These are phyloP conservation scores for Papilio aristodemus DNA, from an alignment of 1,140 invertebrate species.

Conservation along the genomic window DNA sequence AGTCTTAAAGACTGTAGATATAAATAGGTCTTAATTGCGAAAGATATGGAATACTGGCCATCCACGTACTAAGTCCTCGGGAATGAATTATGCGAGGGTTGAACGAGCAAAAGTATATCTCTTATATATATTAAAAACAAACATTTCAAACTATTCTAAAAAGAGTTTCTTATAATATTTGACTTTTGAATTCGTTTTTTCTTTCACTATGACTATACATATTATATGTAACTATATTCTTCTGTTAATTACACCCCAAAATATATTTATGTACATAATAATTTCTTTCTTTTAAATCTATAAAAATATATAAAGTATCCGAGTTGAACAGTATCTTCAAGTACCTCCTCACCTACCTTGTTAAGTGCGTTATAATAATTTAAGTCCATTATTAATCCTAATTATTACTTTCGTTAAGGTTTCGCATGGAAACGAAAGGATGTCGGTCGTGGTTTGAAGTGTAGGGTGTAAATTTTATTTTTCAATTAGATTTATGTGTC, in stretches of 20 bases:
- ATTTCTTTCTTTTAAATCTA: slow-evolving; percentile 12
- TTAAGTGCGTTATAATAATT: slow-evolving; percentile 33
- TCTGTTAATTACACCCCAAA: no score
- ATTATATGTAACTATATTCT: neutral
- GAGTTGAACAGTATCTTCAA: no score
- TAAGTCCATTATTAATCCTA: slow-evolving; percentile 46
- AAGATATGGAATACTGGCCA: neutral
- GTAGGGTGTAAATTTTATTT: slow-evolving; percentile 18
- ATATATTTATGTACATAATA: slow-evolving; percentile 1
- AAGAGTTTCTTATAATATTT: no score
- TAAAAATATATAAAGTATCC: no score
- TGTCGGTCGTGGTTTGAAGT: slow-evolving; percentile 24
- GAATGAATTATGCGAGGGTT: slow-evolving; percentile 66
- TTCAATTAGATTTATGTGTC: slow-evolving; percentile 30
- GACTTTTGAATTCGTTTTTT: no score
- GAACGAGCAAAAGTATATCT: slow-evolving; percentile 72
- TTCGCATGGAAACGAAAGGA: slow-evolving; percentile 71
- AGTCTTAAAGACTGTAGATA: slow-evolving; percentile 24
- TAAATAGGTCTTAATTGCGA: slow-evolving; percentile 13
- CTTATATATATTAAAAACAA: slow-evolving; percentile 46
- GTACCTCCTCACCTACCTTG: slow-evolving; percentile 15
- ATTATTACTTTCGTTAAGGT: slow-evolving; percentile 66
- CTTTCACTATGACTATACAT: neutral
- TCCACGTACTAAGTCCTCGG: slow-evolving; percentile 15
- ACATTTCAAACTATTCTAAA: no score